Base-by-base conservation (phyloP, 2,888 invertebrate genomes). In the Sinohyriopsis cumingii region DNA sequence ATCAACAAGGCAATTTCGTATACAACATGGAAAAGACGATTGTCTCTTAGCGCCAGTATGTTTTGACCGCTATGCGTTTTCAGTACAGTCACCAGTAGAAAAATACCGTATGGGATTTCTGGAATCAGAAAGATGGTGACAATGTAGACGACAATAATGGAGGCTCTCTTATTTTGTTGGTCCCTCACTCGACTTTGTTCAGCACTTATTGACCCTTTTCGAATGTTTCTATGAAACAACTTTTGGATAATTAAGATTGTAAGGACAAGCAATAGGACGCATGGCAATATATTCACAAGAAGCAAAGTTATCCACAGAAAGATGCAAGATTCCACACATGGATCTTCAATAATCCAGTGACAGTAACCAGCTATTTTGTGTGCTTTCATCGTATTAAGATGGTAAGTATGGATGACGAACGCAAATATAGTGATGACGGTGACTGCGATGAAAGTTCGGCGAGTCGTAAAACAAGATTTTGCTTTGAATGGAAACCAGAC, bases 31-130 rank as follows among this genome's bases (percentile, higher is more conserved):
- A 71, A 60, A 18, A 57, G 63, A n/a, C 71, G 28, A 56, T 74
- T 69, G 25, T 33, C 28, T n/a, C 69, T 62, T 0, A 68, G 45
- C 15, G 60, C 28, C 18, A 69, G 63, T 18, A 63, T 61, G 5
- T 60, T 25, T 18, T 53, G 53, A 25, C 60, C 65, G 7, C 63
- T 24, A 6, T 62, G 63, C 24, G 20, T 66, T 24, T 59, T 63
- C 5, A 70, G 45, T 20, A 68, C 64, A 1, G 63, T 70, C 20
- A 56, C 28, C 22, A 75, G 54, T 53, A 64, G 60, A 63, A 70
- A 78, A 20, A 78, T 66, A 24, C 76, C 75, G 62, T 78, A 75
- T 25, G 77, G 72, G 9, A 78, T 69, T 67, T 79, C 79, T 25
- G 73, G 72, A 45, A 79, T 33, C n/a, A 79, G 69, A 62, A 79